These are phyloP conservation scores for Caenorhabditis angaria DNA, from an alignment of 2,888 invertebrate genomes.

Conservation along the genomic window DNA sequence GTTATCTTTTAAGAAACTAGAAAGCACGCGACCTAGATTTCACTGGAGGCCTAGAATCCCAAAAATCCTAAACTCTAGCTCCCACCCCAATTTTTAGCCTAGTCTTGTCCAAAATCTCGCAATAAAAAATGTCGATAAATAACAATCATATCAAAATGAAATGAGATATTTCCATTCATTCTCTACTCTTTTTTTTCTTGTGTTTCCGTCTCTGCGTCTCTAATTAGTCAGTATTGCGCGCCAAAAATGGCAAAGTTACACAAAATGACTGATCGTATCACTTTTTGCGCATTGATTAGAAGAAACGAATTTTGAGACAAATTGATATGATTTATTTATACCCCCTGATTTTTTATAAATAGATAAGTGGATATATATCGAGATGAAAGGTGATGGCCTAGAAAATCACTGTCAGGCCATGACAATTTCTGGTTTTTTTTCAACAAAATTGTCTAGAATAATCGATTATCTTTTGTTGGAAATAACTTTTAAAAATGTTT, in stretches of 20 bases:
- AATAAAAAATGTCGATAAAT: not conserved
- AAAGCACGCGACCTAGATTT: too few species aligned
- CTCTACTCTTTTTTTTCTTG: not conserved
- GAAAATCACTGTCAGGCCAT: too few species aligned
- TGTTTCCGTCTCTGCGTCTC: not conserved
- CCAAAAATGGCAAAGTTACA: not conserved
- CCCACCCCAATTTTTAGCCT: not conserved
- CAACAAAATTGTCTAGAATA: too few species aligned
- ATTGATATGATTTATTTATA: not conserved
- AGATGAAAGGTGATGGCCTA: not conserved
- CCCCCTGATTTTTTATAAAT: too few species aligned
- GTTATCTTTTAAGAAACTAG: too few species aligned
- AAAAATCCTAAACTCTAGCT: not conserved
- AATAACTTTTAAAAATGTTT: too few species aligned
- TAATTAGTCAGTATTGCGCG: not conserved
- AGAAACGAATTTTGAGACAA: too few species aligned
- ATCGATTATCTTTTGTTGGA: too few species aligned
- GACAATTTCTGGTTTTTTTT: too few species aligned
- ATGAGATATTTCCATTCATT: too few species aligned
- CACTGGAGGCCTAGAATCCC: not conserved
- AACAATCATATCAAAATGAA: not conserved
- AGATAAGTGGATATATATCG: too few species aligned
- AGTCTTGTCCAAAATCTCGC: too few species aligned
- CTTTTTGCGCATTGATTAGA: not conserved
- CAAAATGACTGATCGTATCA: conserved; percentile 4